Conservation (phyloP, 1,140 invertebrate species). For the Drosophila teissieri region DNA sequence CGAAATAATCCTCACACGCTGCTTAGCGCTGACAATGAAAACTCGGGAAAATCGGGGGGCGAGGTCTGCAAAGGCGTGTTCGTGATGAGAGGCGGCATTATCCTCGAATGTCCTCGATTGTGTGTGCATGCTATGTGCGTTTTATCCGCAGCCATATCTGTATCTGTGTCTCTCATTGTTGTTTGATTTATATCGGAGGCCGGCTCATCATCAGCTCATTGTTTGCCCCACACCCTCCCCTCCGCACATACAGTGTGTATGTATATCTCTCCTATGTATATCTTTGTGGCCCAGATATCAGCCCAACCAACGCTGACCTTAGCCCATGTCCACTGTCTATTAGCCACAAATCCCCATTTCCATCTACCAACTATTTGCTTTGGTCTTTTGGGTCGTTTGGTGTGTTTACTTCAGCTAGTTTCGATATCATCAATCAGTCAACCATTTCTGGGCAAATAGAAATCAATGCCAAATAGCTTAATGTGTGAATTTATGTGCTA, state of each 20-base stretch:
- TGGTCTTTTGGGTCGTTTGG: constrained; percentile 24
- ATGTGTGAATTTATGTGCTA: constrained; percentile 39
- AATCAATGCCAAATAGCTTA: constrained; percentile 64
- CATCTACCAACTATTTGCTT: constrained; percentile 28
- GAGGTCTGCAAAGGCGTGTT: constrained; percentile 46
- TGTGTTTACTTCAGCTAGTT: constrained; percentile 18
- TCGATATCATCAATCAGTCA: constrained; percentile 51
- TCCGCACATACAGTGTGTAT: background rate
- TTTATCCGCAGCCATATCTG: constrained; percentile 27
- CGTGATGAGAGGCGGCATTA: constrained; percentile 63
- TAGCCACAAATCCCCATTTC: constrained; percentile 41
- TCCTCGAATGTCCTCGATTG: constrained; percentile 56
- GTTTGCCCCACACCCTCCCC: constrained; percentile 30
- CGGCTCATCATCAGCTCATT: constrained; percentile 43
- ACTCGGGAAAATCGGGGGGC: constrained; percentile 25
- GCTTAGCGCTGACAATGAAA: constrained; percentile 70
- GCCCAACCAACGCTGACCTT: constrained; percentile 13
- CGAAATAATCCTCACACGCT: constrained; percentile 77
- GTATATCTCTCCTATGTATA: background rate
- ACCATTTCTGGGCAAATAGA: constrained; percentile 45
- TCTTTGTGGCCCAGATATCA: constrained; percentile 35
- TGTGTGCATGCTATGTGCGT: constrained; percentile 22
- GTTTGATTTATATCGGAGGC: constrained; percentile 71
- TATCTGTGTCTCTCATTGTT: constrained; percentile 62
- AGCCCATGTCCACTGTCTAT: constrained; percentile 37